Percentiles rank a stretch among this genome's conserved stretches.
Conservation (phyloP, 2,888 invertebrate species). For the Trissonchulus sp. region DNA sequence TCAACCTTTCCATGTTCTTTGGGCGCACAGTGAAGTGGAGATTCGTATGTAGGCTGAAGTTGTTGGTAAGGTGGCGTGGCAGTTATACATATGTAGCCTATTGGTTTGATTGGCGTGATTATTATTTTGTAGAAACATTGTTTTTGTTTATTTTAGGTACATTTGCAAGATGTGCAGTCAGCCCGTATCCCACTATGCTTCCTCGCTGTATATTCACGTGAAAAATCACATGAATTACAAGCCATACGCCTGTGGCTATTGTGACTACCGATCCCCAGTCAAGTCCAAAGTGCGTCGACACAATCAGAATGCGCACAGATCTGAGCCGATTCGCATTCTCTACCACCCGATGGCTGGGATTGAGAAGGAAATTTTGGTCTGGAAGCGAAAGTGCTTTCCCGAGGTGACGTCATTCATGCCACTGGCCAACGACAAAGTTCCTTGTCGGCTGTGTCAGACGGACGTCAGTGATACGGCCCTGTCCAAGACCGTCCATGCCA, state of each 20-base stretch:
- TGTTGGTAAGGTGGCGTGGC: too few species aligned
- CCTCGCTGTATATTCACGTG: slow-evolving; percentile 31
- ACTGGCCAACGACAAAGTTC: slow-evolving; percentile 19
- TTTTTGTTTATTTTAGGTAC: slow-evolving; percentile 12
- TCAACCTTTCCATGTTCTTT: too few species aligned
- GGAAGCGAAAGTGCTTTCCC: slow-evolving; percentile 31
- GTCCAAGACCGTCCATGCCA: slow-evolving; percentile 30
- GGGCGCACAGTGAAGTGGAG: too few species aligned
- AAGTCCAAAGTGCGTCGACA: slow-evolving; percentile 33
- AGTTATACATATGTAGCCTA: too few species aligned
- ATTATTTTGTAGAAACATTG: too few species aligned
- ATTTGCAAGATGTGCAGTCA: slow-evolving; percentile 30
- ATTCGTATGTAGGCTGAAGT: too few species aligned
- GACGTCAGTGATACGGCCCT: slow-evolving; percentile 20
- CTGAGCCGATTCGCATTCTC: slow-evolving; percentile 15
- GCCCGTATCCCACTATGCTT: slow-evolving; percentile 30
- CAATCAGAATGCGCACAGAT: slow-evolving; percentile 25
- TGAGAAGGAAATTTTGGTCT: slow-evolving; percentile 25
- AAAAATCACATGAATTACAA: slow-evolving; percentile 34
- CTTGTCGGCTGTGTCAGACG: slow-evolving; percentile 22
- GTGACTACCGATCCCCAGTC: slow-evolving; percentile 31
- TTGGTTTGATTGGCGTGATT: too few species aligned
- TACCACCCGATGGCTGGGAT: slow-evolving; percentile 24
- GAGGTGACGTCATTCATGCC: slow-evolving; percentile 15
- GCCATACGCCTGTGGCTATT: slow-evolving; percentile 29